Percentiles rank a stretch among this genome's conserved stretches.
phyloP scores from a whole-genome alignment of 2,113 vertebrate genomes.

The Ptilorrhoa leucosticta region DNA sequence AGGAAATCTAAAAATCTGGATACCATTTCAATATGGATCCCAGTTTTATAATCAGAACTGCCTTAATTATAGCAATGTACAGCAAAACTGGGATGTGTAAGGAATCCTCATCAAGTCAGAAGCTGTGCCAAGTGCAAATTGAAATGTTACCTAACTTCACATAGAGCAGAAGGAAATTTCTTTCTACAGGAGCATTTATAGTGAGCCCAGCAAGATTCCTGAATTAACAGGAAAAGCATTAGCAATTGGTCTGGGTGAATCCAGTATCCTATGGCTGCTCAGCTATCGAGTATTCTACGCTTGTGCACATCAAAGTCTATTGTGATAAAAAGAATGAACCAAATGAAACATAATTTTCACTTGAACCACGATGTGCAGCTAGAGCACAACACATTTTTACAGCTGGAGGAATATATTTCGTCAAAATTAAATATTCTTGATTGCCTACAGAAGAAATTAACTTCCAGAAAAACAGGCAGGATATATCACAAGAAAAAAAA shows the following conservation, averaged over 20 bases:
- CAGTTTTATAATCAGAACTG: background rate
- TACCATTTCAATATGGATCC: background rate
- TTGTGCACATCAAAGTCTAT: background rate
- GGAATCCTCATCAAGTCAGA: background rate
- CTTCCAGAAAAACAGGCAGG: background rate
- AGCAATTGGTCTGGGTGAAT: background rate
- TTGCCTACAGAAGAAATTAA: background rate
- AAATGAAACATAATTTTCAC: background rate
- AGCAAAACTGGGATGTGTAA: background rate
- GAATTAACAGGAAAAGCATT: background rate
- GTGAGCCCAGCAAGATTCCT: background rate
- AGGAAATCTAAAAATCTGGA: background rate
- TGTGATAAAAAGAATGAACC: background rate
- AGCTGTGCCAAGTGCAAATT: background rate
- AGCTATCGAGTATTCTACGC: background rate
- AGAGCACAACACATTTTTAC: background rate
- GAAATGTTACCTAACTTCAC: background rate
- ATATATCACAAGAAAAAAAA: background rate
- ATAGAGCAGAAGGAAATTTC: background rate
- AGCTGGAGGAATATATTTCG: background rate
- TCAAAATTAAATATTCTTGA: background rate
- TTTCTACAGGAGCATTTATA: background rate
- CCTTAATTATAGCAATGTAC: background rate
- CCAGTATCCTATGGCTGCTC: background rate
- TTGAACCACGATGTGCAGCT: background rate